Percentiles rank a stretch among this genome's conserved stretches.
Evolutionary conservation across 2,888 invertebrate species (phyloP).

Genomic region (Protophormia terraenovae): DNA sequence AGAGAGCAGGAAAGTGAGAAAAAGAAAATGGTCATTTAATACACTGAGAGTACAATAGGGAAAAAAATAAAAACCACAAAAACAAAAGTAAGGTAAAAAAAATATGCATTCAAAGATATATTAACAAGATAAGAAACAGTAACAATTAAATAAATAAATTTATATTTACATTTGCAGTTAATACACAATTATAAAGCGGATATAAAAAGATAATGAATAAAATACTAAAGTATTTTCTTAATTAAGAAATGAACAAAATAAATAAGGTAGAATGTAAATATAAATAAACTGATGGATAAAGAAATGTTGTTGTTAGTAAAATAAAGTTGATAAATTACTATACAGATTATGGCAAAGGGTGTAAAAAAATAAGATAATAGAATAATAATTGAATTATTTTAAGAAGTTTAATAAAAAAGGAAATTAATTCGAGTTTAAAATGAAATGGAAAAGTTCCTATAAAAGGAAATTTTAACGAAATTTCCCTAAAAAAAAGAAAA

Average conservation of each 20-base stretch:
- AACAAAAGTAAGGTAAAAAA: not conserved
- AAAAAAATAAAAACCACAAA: not conserved
- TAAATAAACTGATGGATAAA: no score
- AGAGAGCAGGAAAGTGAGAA: not conserved
- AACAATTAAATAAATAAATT: constrained; percentile 22
- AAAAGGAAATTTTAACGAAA: no score
- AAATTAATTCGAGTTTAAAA: no score
- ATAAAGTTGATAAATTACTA: no score
- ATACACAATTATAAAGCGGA: not conserved
- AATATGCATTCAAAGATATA: not conserved
- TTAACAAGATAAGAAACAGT: not conserved
- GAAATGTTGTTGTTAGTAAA: no score
- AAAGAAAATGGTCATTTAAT: not conserved
- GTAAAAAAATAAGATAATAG: no score
- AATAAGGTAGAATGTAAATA: no score
- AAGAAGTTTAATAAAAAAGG: no score
- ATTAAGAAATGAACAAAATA: not conserved
- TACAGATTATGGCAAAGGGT: no score
- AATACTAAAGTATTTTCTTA: not conserved
- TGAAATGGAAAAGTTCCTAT: no score
- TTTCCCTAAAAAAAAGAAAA: no score
- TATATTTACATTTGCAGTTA: not conserved
- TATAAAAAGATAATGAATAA: not conserved
- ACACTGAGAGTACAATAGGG: not conserved
- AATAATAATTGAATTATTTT: no score